phyloP scores from a whole-genome alignment of 2,113 vertebrate genomes.

The Calcarius ornatus region DNA sequence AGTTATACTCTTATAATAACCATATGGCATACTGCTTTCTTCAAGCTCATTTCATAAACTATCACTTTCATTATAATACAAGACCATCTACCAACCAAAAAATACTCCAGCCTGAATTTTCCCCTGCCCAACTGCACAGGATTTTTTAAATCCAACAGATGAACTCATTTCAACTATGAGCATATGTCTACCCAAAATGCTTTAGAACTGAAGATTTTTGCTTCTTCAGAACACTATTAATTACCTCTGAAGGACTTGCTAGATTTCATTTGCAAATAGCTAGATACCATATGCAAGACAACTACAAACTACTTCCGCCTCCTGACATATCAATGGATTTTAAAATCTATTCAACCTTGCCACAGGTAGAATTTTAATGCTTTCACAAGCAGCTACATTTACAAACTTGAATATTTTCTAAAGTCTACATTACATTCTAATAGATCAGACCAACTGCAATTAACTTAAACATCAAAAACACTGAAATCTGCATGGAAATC shows the following conservation, averaged over 20 bases:
- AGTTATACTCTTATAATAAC: background rate
- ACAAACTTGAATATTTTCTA: background rate
- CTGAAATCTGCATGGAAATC: background rate
- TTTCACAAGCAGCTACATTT: background rate
- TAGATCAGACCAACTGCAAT: background rate
- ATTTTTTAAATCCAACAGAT: background rate
- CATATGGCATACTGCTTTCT: background rate
- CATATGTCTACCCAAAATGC: background rate
- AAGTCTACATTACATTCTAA: background rate
- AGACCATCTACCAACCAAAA: background rate
- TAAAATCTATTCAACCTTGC: background rate
- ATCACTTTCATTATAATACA: background rate
- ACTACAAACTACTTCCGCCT: background rate
- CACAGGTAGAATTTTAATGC: background rate
- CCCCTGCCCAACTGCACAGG: background rate
- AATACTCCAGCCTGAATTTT: background rate
- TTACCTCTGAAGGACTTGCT: background rate
- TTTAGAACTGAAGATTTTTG: background rate
- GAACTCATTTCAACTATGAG: background rate
- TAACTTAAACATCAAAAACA: background rate
- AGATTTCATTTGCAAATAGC: background rate
- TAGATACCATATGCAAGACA: background rate
- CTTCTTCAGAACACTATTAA: background rate
- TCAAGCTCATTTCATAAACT: background rate
- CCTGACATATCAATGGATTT: background rate